Base-by-base conservation (phyloP, 2,113 vertebrate genomes). In the Leptobrachium ailaonicum region DNA sequence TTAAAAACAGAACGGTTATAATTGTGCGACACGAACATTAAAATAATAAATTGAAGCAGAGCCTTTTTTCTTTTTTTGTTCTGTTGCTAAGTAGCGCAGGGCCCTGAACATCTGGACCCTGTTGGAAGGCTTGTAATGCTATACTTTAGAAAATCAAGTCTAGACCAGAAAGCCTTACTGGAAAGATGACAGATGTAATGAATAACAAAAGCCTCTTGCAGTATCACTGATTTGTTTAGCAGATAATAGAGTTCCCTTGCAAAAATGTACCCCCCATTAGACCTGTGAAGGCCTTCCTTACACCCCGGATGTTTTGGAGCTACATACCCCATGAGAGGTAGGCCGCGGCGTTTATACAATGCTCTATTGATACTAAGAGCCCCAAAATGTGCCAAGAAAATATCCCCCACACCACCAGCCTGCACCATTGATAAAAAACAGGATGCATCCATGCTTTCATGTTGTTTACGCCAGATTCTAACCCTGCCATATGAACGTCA, bases 1-100 rank as follows among this genome's bases (percentile, higher is more conserved):
- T 58, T n/a, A 44, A 58, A 69, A 58, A 69, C 53, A 69, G 66
- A 69, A 69, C 66, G 69, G 66, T 66, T 67, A 14, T 58, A 7
- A 6, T 66, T 44, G 10, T 47, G 43, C 44, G 43, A 47, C 71
- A 73, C 72, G 4, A 42, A 74, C 60, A 66, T 75, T 58, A 42
- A 70, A 40, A 77, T 60, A 60, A 70, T 50, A 50, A 50, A 50
- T 53, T 13, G 44, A 66, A 45, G 3, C 7, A 53, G 13, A 20
- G 66, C 12, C 13, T 66, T 45, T 60, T 14, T 14, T 60, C 20
- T 11, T 54, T 6, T 54, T 54, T 11, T 54, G 2, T 54, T 8
- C 56, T 60, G 56, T 60, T 60, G 56, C 56, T 60, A 60, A 4
- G 13, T 60, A 14, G 13, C 56, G 13, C 8, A 12, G 10, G 11